phyloP scores from a whole-genome alignment of 2,113 vertebrate genomes.

The Romanogobio albipinnatus region DNA sequence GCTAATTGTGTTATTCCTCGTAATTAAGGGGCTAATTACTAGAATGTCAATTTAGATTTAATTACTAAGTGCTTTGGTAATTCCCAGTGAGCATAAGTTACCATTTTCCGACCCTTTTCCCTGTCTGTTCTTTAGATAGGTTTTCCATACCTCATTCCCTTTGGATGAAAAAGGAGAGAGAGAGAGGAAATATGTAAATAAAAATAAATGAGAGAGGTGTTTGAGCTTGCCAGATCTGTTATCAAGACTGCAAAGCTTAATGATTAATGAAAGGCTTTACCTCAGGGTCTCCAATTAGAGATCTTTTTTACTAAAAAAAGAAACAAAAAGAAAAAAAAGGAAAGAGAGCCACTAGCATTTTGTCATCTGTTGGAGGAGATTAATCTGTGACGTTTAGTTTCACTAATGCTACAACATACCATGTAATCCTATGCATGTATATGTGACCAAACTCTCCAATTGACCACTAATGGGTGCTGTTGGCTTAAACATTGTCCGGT shows the following conservation, averaged over 20 bases:
- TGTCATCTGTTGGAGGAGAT: slow-evolving; percentile 40
- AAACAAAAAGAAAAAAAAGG: slow-evolving; percentile 61
- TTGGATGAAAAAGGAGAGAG: slow-evolving; percentile 51
- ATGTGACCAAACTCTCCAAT: slow-evolving; percentile 53
- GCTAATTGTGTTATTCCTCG: slow-evolving; percentile 87
- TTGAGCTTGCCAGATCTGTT: slow-evolving; percentile 64
- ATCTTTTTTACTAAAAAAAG: slow-evolving; percentile 2
- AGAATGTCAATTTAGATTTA: slow-evolving; percentile 88
- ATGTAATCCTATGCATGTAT: slow-evolving; percentile 15
- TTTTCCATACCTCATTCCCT: slow-evolving; percentile 63
- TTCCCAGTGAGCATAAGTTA: slow-evolving; percentile 82
- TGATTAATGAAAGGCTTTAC: slow-evolving; percentile 76
- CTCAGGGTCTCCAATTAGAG: slow-evolving; percentile 75
- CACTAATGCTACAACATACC: slow-evolving; percentile 23
- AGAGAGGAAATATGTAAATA: slow-evolving; percentile 67
- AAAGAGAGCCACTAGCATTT: slow-evolving; percentile 44
- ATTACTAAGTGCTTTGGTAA: slow-evolving; percentile 86
- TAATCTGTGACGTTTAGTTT: slow-evolving; percentile 17
- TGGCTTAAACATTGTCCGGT: slow-evolving; percentile 65
- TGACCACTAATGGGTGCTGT: slow-evolving; percentile 72
- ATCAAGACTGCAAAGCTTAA: slow-evolving; percentile 65
- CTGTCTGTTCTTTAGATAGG: slow-evolving; percentile 60
- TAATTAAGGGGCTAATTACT: slow-evolving; percentile 87
- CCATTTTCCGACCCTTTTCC: slow-evolving; percentile 55
- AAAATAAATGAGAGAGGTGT: slow-evolving; percentile 75